These are phyloP conservation scores for Colistium nudipinnis DNA, from an alignment of 2,113 vertebrate species.

Conservation along the genomic window DNA sequence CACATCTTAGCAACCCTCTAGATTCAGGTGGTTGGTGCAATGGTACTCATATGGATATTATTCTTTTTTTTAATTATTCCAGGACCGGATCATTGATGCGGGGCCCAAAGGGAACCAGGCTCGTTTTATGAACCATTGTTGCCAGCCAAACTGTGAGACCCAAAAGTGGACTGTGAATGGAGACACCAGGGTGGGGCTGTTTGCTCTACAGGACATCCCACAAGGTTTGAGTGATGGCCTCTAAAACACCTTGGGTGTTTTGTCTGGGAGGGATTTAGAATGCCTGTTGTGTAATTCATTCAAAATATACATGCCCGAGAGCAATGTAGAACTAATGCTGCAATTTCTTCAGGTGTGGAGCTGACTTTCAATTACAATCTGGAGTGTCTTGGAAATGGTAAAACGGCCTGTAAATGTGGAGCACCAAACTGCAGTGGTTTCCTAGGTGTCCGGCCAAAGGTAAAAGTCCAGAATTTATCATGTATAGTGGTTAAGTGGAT, in stretches of 20 bases:
- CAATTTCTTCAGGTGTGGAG: conserved; percentile 85
- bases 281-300: not conserved
- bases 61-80: conserved; percentile 50
- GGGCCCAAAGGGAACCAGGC: conserved; percentile 98
- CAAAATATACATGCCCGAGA: not conserved
- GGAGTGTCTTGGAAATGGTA: conserved; percentile 97
- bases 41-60: not conserved
- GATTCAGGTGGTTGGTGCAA: not conserved
- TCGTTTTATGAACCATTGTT: conserved; percentile 99
- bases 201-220: conserved; percentile 95
- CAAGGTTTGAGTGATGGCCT: conserved; percentile 82
- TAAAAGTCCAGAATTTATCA: conserved; percentile 52
- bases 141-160: conserved; percentile 98
- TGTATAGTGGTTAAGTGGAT: not conserved
- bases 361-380: conserved; percentile 99
- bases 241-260: not conserved
- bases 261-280: not conserved
- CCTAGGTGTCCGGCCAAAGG: conserved; percentile 96
- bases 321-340: not conserved
- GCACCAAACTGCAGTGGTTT: conserved; percentile 98
- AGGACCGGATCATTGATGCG: conserved; percentile 98
- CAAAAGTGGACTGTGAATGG: conserved; percentile 99
- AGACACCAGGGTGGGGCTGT: conserved; percentile 95
- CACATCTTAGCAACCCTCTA: not conserved
- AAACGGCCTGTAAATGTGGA: conserved; percentile 98